Conservation (phyloP, 1,140 invertebrate species). For the Musca domestica region DNA sequence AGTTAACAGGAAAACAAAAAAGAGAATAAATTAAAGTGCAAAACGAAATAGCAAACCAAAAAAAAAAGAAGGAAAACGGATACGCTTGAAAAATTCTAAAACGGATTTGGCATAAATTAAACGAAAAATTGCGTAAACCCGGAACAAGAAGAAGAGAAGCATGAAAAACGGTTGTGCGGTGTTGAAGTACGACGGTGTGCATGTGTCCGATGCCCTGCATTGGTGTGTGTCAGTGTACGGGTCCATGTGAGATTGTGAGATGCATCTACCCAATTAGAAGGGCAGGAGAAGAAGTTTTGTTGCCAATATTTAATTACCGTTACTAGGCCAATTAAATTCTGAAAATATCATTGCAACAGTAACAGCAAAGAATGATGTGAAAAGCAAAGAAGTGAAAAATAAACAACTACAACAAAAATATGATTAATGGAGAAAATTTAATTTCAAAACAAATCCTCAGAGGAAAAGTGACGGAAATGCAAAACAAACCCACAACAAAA, state of each 20-base stretch:
- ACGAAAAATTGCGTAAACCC: background rate
- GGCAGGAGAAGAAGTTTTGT: background rate
- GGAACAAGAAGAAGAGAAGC: too few relatives aligned
- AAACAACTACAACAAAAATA: too few relatives aligned
- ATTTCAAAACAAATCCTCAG: too few relatives aligned
- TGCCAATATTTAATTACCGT: constrained; percentile 14
- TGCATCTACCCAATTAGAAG: too few relatives aligned
- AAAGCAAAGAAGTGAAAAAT: too few relatives aligned
- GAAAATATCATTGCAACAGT: too few relatives aligned
- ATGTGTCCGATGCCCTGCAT: background rate
- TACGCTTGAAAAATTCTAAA: constrained; percentile 10
- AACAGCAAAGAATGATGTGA: too few relatives aligned
- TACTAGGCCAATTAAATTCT: background rate
- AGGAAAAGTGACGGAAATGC: too few relatives aligned
- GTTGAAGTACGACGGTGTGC: background rate
- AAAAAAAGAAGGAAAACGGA: constrained; percentile 4
- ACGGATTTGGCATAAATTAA: constrained; percentile 8
- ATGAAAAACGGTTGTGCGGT: background rate
- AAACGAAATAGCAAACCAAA: background rate
- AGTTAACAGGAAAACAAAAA: background rate
- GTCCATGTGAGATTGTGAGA: too few relatives aligned
- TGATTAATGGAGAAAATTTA: too few relatives aligned
- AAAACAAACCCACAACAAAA: too few relatives aligned
- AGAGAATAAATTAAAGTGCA: background rate
- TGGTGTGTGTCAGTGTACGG: background rate